These are phyloP conservation scores for Euclidia mi DNA, from an alignment of 2,888 invertebrate genomes.

Conservation along the genomic window DNA sequence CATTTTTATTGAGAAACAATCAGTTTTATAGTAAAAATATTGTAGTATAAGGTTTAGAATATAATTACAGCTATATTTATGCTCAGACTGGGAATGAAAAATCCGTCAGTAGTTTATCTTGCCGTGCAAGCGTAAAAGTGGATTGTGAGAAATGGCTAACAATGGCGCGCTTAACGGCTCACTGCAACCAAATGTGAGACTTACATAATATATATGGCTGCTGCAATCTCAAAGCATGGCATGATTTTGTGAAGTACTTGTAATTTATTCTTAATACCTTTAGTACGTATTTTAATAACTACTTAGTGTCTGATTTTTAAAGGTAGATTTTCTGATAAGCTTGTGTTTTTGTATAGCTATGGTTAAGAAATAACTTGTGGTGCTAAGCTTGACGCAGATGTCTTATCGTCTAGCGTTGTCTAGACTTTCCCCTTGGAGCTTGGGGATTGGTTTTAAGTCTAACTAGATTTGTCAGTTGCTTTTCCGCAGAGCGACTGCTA, in stretches of 20 bases:
- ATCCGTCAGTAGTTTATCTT: conserved; percentile 42
- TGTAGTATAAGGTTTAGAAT: background rate
- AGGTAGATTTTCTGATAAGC: too few species aligned
- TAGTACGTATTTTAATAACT: background rate
- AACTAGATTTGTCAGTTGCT: too few species aligned
- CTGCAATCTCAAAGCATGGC: conserved; percentile 27
- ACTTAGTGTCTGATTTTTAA: background rate
- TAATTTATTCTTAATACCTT: background rate
- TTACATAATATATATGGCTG: conserved; percentile 37
- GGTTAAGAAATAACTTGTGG: too few species aligned
- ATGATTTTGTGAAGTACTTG: conserved; percentile 6
- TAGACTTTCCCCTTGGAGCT: too few species aligned
- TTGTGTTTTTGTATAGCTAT: too few species aligned
- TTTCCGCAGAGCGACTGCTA: too few species aligned
- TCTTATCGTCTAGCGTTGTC: too few species aligned
- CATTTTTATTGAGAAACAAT: background rate
- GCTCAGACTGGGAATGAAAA: conserved; percentile 21
- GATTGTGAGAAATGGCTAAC: conserved; percentile 43
- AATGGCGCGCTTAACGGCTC: conserved; percentile 36
- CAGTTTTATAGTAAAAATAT: background rate
- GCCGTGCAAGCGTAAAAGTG: conserved; percentile 39
- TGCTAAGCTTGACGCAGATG: too few species aligned
- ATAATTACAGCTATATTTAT: background rate
- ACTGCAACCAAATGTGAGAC: conserved; percentile 24
- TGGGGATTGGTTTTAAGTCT: too few species aligned